Conservation (phyloP, 2,888 invertebrate species). For the Erebia epiphron region DNA sequence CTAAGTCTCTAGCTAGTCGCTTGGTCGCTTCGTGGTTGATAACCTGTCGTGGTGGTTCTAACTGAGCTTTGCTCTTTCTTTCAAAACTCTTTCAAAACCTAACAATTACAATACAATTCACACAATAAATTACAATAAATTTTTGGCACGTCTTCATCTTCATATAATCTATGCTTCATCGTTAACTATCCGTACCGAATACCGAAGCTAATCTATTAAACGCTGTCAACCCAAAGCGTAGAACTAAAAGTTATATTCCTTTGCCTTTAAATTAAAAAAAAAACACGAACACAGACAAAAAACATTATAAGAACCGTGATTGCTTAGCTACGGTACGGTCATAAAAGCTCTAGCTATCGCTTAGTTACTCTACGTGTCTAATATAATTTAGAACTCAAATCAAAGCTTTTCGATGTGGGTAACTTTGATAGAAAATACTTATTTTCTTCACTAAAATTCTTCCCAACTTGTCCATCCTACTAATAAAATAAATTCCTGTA, state of each 20-base stretch:
- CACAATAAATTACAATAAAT: too few relatives aligned
- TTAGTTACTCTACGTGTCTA: constrained; percentile 18
- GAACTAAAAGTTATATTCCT: constrained; percentile 22
- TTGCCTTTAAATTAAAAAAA: constrained; percentile 12
- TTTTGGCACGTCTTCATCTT: neutral
- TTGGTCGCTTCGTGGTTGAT: too few relatives aligned
- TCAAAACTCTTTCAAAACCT: too few relatives aligned
- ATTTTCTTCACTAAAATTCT: too few relatives aligned
- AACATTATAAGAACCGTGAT: constrained; percentile 31
- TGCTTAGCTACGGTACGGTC: constrained; percentile 30
- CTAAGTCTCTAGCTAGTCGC: too few relatives aligned
- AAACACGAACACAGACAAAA: constrained; percentile 31
- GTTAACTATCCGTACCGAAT: constrained; percentile 51
- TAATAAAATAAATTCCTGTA: too few relatives aligned
- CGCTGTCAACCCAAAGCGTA: constrained; percentile 46
- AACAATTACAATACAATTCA: too few relatives aligned
- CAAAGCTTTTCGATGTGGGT: too few relatives aligned
- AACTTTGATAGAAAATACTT: too few relatives aligned
- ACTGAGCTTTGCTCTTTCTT: too few relatives aligned
- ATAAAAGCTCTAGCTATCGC: constrained; percentile 20
- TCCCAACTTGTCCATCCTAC: too few relatives aligned
- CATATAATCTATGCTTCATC: constrained; percentile 29
- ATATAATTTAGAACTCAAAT: neutral
- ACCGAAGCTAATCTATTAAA: constrained; percentile 50
- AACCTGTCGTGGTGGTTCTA: too few relatives aligned